phyloP scores from a whole-genome alignment of 2,888 invertebrate species.

The Catocala nupta region DNA sequence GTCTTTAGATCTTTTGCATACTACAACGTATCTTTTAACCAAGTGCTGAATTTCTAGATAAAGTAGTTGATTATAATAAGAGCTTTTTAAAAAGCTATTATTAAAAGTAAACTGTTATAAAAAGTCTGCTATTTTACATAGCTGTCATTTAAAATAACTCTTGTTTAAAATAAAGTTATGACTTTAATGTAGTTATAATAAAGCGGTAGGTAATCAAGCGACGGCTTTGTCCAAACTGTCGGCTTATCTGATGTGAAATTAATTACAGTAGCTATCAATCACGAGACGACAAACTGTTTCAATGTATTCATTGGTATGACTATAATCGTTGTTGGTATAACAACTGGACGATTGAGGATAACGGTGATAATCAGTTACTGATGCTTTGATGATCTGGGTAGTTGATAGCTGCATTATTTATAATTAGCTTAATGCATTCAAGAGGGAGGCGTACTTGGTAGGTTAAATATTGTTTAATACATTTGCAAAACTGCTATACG shows the following conservation, averaged over 20 bases:
- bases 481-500: no score
- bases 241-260: constrained; percentile 75
- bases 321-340: constrained; percentile 34
- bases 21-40: no score
- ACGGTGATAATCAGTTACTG: constrained; percentile 18
- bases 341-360: constrained; percentile 35
- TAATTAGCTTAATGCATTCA: no score
- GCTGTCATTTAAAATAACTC: constrained; percentile 14
- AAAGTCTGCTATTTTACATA: not conserved
- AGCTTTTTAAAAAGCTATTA: no score
- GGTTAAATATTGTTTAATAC: no score
- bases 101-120: no score
- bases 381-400: not conserved
- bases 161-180: constrained; percentile 14
- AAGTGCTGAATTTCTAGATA: no score
- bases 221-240: constrained; percentile 66
- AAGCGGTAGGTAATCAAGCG: constrained; percentile 62
- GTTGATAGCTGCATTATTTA: no score
- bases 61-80: no score
- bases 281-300: constrained; percentile 46
- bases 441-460: no score
- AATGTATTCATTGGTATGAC: constrained; percentile 38
- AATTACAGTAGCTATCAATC: constrained; percentile 76
- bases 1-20: no score
- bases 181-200: constrained; percentile 53